Percentiles rank a stretch among this genome's conserved stretches.
Conservation (phyloP, 2,888 invertebrate genomes). For the Poecilobothrus nobilitatus region DNA sequence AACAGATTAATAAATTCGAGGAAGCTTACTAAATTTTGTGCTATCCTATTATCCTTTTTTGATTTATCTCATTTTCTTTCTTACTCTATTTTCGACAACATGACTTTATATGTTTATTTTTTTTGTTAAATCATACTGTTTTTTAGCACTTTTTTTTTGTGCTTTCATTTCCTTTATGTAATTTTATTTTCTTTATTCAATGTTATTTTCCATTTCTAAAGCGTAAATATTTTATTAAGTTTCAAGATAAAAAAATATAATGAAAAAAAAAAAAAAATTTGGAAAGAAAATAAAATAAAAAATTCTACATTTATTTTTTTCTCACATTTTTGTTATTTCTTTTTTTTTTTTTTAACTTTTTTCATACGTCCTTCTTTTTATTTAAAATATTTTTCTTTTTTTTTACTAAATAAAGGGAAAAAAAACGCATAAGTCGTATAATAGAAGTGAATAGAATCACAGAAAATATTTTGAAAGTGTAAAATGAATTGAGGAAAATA, state of each 20-base stretch:
- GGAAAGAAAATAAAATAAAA: too few species aligned
- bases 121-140: not conserved
- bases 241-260: not conserved
- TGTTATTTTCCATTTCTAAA: conserved; percentile 1
- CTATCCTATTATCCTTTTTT: too few species aligned
- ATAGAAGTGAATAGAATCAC: not conserved
- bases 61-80: not conserved
- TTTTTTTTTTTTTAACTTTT: not conserved
- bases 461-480: not conserved
- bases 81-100: too few species aligned
- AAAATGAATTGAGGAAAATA: not conserved
- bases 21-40: too few species aligned
- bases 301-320: not conserved
- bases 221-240: conserved; percentile 10
- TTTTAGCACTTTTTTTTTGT: not conserved
- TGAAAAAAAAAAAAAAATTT: not conserved
- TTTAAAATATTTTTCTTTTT: too few species aligned
- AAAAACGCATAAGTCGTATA: not conserved
- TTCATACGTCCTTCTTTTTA: not conserved
- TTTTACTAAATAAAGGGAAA: not conserved
- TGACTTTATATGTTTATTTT: not conserved
- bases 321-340: not conserved
- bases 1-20: too few species aligned
- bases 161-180: not conserved
- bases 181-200: not conserved